These are phyloP conservation scores for Nephrotoma flavescens DNA, from an alignment of 2,888 invertebrate genomes.

Conservation along the genomic window DNA sequence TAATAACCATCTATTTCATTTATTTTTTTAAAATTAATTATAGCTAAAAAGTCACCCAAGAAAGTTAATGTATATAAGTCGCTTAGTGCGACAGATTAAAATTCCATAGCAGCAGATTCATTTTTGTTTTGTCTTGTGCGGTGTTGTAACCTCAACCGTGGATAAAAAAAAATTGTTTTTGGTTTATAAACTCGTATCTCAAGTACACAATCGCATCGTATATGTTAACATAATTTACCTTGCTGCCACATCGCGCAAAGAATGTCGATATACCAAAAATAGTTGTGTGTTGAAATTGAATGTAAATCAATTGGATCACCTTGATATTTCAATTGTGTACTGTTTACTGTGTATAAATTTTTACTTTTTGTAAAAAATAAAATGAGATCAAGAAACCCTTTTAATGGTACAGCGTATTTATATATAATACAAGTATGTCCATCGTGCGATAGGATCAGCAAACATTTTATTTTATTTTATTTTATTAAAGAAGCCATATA, in stretches of 20 bases:
- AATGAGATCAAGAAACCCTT: neutral
- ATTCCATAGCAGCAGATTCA: neutral
- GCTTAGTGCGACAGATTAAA: neutral
- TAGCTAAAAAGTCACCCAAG: neutral
- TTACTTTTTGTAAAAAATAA: neutral
- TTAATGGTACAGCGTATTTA: neutral
- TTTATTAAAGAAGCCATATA: neutral
- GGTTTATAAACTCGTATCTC: neutral
- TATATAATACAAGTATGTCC: neutral
- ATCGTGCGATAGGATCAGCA: neutral
- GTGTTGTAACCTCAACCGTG: neutral
- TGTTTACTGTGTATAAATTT: neutral
- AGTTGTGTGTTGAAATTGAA: neutral
- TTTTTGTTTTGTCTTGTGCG: neutral
- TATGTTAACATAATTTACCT: neutral
- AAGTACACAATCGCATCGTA: neutral
- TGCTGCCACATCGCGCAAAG: neutral
- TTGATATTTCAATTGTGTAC: neutral
- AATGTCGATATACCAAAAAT: neutral
- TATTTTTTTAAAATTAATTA: neutral
- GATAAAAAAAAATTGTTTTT: neutral
- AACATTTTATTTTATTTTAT: neutral
- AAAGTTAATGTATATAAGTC: neutral
- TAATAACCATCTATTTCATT: neutral
- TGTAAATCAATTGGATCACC: neutral